phyloP scores from a whole-genome alignment of 23 tunicate genomes.

The Pegea sp. region DNA sequence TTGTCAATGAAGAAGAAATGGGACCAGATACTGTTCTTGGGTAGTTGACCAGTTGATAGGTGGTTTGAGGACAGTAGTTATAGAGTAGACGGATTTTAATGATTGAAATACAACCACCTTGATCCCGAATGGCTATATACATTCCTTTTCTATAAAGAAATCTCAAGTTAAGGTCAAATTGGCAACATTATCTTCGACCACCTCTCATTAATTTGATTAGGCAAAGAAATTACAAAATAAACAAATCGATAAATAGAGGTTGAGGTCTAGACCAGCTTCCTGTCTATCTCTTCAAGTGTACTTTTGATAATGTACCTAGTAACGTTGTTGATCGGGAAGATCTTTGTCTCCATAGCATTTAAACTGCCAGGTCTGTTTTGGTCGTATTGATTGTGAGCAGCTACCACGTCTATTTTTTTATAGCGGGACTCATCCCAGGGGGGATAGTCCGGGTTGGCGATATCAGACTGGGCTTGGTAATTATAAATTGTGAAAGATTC shows the following conservation, averaged over 20 bases:
- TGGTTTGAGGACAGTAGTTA: conserved; percentile 56
- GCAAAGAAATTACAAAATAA: too few species aligned
- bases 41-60: conserved; percentile 43
- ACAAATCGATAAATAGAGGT: too few species aligned
- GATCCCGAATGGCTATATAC: conserved; percentile 78
- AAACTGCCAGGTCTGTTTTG: too few species aligned
- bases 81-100: conserved; percentile 52
- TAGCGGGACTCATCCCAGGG: conserved; percentile 76
- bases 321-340: too few species aligned
- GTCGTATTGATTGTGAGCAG: conserved; percentile 59
- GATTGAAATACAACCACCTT: conserved; percentile 85
- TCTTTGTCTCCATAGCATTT: too few species aligned
- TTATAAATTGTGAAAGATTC: conserved; percentile 71
- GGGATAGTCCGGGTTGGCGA: conserved; percentile 64
- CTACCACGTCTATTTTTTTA: conserved; percentile 63
- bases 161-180: too few species aligned
- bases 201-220: too few species aligned
- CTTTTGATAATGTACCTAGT: too few species aligned
- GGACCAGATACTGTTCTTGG: conserved; percentile 55
- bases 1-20: conserved; percentile 24
- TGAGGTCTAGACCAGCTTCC: too few species aligned
- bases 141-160: conserved; percentile 41
- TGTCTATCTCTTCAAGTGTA: too few species aligned
- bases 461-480: conserved; percentile 30
- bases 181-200: too few species aligned